Conservation (phyloP, 23 tunicate species). For the Halocynthia aurantium region DNA sequence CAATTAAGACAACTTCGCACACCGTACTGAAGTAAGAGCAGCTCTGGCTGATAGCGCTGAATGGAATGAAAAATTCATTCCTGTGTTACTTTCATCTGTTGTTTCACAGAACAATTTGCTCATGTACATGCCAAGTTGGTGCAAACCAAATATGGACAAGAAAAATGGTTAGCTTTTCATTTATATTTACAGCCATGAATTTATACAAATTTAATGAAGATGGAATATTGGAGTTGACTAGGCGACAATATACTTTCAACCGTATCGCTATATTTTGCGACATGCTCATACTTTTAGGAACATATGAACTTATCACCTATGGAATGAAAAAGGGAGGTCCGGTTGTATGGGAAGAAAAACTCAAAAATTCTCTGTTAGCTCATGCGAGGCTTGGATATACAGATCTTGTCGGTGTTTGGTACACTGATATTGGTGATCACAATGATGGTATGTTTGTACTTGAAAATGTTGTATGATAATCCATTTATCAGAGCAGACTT, state of each 20-base stretch:
- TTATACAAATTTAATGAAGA: background rate
- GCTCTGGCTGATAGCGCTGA: slow-evolving; percentile 35
- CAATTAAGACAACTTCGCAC: slow-evolving; percentile 28
- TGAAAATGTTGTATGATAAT: background rate
- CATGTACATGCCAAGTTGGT: slow-evolving; percentile 49
- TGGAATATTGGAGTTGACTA: too few species aligned
- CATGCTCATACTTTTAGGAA: background rate
- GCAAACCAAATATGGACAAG: background rate
- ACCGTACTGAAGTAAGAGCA: slow-evolving; percentile 40
- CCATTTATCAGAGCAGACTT: background rate
- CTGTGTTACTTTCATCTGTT: slow-evolving; percentile 17
- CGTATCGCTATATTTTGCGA: background rate
- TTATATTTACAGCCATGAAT: too few species aligned
- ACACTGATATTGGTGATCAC: slow-evolving; percentile 64
- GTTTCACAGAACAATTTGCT: slow-evolving; percentile 30
- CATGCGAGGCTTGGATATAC: slow-evolving; percentile 37
- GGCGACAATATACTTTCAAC: background rate
- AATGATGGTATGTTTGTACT: slow-evolving; percentile 28
- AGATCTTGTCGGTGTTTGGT: slow-evolving; percentile 69
- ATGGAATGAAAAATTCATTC: slow-evolving; percentile 39
- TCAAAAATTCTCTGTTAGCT: slow-evolving; percentile 31
- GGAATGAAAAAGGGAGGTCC: slow-evolving; percentile 61
- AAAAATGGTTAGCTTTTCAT: slow-evolving; percentile 1
- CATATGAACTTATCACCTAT: slow-evolving; percentile 46
- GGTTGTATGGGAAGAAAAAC: slow-evolving; percentile 42